Evolutionary conservation across 2,113 vertebrate genomes (phyloP).

Genomic region (Pangasianodon hypophthalmus): DNA sequence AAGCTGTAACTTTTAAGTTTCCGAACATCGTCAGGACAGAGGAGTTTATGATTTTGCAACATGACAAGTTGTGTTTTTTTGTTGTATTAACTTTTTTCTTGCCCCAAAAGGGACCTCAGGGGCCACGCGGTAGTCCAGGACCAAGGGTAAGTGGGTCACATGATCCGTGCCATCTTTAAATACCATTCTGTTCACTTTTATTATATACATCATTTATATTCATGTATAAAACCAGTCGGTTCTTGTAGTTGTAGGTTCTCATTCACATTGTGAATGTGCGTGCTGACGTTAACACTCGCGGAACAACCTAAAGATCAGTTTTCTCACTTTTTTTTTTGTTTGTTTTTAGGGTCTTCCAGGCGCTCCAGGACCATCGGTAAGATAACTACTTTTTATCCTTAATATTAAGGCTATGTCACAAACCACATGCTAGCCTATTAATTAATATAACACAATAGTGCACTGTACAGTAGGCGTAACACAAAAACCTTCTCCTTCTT

Average conservation of each 20-base stretch:
- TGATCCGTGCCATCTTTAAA: not conserved
- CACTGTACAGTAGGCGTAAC: not conserved
- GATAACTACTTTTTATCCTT: conserved; percentile 49
- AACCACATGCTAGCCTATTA: not conserved
- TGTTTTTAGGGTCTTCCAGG: conserved; percentile 85
- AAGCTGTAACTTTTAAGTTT: not conserved
- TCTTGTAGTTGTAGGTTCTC: not conserved
- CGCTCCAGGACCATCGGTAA: conserved; percentile 85
- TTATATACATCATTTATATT: not conserved
- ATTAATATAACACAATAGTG: not conserved
- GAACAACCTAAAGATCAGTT: not conserved
- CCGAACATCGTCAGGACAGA: not conserved
- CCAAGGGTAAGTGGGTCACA: conserved; percentile 81
- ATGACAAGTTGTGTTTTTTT: not conserved
- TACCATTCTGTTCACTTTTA: not conserved
- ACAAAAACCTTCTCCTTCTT: not conserved
- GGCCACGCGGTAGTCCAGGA: conserved; percentile 84
- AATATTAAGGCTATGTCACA: not conserved
- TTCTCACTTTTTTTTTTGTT: conserved; percentile 43
- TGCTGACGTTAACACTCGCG: not conserved
- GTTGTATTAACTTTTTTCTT: conserved; percentile 29
- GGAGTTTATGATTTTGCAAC: not conserved
- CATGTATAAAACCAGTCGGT: not conserved
- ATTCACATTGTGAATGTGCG: too few species aligned
- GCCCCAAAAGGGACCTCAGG: conserved; percentile 87